These are phyloP conservation scores for Drosophila fulvimacula DNA, from an alignment of 2,888 invertebrate species.

Conservation along the genomic window DNA sequence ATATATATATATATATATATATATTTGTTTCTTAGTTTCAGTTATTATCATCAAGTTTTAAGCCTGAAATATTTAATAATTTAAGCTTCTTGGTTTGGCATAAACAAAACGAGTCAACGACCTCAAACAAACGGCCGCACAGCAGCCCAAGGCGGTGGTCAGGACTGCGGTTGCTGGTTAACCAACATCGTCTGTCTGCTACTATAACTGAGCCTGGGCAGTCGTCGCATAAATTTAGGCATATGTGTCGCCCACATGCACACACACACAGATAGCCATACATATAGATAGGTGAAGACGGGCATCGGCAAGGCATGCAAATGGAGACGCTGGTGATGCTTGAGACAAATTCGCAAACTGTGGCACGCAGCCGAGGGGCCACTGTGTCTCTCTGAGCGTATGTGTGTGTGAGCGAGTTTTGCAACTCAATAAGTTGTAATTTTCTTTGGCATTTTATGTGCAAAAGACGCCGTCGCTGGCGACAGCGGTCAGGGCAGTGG, in stretches of 20 bases:
- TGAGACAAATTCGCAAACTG: slow-evolving; percentile 34
- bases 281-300: slow-evolving; percentile 52
- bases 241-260: slow-evolving; percentile 30
- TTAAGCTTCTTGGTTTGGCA: slow-evolving; percentile 8
- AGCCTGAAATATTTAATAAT: background rate
- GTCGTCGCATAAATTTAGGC: slow-evolving; percentile 51
- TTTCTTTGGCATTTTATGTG: slow-evolving; percentile 68
- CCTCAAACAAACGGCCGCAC: slow-evolving; percentile 26
- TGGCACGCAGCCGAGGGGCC: slow-evolving; percentile 56
- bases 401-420: slow-evolving; percentile 46
- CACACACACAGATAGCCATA: background rate
- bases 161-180: slow-evolving; percentile 44
- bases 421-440: slow-evolving; percentile 78
- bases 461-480: slow-evolving; percentile 24
- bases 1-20: background rate
- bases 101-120: slow-evolving; percentile 57
- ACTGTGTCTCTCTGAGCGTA: slow-evolving; percentile 32
- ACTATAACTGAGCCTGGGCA: slow-evolving; percentile 52
- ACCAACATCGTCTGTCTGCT: slow-evolving; percentile 43
- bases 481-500: slow-evolving; percentile 23
- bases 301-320: slow-evolving; percentile 57
- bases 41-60: background rate
- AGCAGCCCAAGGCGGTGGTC: slow-evolving; percentile 27
- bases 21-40: too few relatives aligned
- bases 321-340: slow-evolving; percentile 40